Evolutionary conservation across 2,797 vertebrate genomes (phyloP).

Genomic region (Gadopsis marmoratus): DNA sequence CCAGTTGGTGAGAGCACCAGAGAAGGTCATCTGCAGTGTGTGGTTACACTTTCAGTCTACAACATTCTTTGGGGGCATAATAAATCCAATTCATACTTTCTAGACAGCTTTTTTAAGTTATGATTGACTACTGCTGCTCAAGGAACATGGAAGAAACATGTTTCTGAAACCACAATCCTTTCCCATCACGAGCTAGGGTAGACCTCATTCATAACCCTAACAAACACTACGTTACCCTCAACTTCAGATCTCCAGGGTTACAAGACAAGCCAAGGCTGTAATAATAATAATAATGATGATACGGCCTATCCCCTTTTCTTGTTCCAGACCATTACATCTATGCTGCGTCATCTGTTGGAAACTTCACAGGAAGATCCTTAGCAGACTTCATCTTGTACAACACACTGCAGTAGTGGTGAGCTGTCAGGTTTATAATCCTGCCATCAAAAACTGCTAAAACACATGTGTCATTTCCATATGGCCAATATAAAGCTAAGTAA

Average conservation of each 20-base stretch:
- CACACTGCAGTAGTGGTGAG: constrained; percentile 3
- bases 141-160: constrained; percentile 25
- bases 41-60: neutral
- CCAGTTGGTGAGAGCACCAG: neutral
- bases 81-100: constrained; percentile 14
- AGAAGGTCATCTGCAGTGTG: neutral
- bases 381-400: constrained; percentile 16
- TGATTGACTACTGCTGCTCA: constrained; percentile 8
- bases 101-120: constrained; percentile 13
- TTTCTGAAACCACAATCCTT: constrained; percentile 41
- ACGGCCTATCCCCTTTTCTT: neutral
- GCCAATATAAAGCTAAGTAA: constrained; percentile 1
- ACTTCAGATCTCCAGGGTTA: constrained; percentile 10
- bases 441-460: constrained; percentile 32
- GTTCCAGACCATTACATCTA: constrained; percentile 41
- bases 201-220: constrained; percentile 33
- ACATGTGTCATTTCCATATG: constrained; percentile 24
- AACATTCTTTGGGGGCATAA: neutral
- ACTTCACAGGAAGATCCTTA: constrained; percentile 17
- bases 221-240: neutral
- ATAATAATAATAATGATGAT: constrained; percentile 14
- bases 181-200: constrained; percentile 13
- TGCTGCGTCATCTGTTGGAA: constrained; percentile 62
- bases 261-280: constrained; percentile 39
- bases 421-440: constrained; percentile 20